A percentile compares a stretch with the other conserved stretches of the same genome.
phyloP scores from a whole-genome alignment of 2,888 invertebrate genomes.

The Bedellia somnulentella region DNA sequence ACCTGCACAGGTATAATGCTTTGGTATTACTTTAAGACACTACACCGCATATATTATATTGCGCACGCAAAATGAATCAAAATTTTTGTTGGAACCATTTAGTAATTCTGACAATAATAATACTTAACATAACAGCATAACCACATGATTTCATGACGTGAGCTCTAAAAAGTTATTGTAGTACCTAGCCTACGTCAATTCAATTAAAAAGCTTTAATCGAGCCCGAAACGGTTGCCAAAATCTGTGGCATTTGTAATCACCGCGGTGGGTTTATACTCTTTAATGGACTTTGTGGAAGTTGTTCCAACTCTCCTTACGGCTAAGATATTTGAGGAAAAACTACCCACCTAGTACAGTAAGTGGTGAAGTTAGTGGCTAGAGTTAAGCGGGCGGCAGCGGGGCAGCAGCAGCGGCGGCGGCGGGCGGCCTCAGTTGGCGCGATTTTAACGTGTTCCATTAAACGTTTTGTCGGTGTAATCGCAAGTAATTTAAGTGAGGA shows the following conservation, averaged over 20 bases:
- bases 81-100: too few relatives aligned
- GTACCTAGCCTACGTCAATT: constrained; percentile 24
- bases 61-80: too few relatives aligned
- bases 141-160: too few relatives aligned
- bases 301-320: constrained; percentile 57
- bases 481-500: constrained; percentile 61
- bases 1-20: too few relatives aligned
- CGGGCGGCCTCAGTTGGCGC: constrained; percentile 42
- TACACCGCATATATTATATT: too few relatives aligned
- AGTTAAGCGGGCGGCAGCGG: constrained; percentile 23
- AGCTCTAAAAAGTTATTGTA: constrained; percentile 4
- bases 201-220: constrained; percentile 50
- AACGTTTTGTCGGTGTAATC: constrained; percentile 61
- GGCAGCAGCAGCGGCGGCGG: constrained; percentile 17
- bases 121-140: too few relatives aligned
- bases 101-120: too few relatives aligned
- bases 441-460: constrained; percentile 60
- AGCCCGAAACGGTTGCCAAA: constrained; percentile 41
- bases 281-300: constrained; percentile 57
- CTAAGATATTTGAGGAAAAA: constrained; percentile 60
- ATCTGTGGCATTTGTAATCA: constrained; percentile 52
- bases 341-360: constrained; percentile 48
- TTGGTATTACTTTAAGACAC: too few relatives aligned
- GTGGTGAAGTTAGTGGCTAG: constrained; percentile 48
- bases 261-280: constrained; percentile 50